A percentile compares a stretch with the other conserved stretches of the same genome.
These are phyloP conservation scores for Antechinus flavipes DNA, from an alignment of 2,113 vertebrate species.

Conservation along the genomic window DNA sequence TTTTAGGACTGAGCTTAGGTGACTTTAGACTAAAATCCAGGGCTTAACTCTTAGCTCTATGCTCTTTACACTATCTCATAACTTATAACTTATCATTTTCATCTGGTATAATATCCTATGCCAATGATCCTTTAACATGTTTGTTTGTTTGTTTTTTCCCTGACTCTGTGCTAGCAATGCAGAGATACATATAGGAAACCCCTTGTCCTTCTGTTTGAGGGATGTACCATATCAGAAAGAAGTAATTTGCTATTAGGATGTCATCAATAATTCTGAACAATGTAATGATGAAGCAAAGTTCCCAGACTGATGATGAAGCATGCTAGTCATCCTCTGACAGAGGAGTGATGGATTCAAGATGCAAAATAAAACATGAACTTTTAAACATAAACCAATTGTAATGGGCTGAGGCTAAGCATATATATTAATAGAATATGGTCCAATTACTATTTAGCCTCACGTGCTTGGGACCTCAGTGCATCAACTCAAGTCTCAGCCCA, in stretches of 20 bases:
- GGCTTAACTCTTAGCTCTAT: not conserved
- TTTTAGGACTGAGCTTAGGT: not conserved
- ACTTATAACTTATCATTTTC: not conserved
- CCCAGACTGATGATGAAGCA: not conserved
- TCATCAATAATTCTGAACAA: not conserved
- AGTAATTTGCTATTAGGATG: not conserved
- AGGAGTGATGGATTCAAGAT: not conserved
- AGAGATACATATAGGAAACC: not conserved
- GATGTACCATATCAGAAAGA: not conserved
- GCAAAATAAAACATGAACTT: not conserved
- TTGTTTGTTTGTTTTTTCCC: not conserved
- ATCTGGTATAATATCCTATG: not conserved
- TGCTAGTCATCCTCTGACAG: not conserved
- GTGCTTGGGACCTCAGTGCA: no score
- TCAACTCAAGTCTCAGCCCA: no score
- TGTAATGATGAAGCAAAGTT: not conserved
- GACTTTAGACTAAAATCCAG: not conserved
- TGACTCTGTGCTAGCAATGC: not conserved
- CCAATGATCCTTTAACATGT: not conserved
- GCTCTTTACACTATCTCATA: not conserved
- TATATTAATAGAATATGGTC: no score
- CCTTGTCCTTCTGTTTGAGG: not conserved
- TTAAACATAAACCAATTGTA: not conserved
- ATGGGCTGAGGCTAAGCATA: no score
- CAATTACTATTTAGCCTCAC: no score